Base-by-base conservation (phyloP, 2,888 invertebrate genomes). In the Teleiodes luculella region DNA sequence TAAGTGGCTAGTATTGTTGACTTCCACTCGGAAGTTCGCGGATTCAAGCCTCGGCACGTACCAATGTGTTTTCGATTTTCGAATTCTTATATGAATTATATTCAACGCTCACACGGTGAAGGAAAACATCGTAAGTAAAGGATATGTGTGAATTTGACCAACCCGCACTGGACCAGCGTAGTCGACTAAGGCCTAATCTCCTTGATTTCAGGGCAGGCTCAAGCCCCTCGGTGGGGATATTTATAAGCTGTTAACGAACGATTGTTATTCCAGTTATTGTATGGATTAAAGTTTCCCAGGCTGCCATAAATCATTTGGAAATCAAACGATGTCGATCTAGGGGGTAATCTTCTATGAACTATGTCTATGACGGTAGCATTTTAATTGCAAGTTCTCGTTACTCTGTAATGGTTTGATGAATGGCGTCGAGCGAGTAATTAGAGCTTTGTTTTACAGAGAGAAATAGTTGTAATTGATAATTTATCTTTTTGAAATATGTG, bases 221-320 rank as follows among this genome's bases (percentile, higher is more conserved):
- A n/a, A n/a, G n/a, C n/a, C n/a, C n/a, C n/a, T n/a, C n/a, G n/a
- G n/a, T n/a, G n/a, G n/a, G n/a, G n/a, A n/a, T n/a, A n/a, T n/a
- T n/a, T n/a, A n/a, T n/a, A n/a, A n/a, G 16, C 37, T 1, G 14
- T 37, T 37, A 8, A 18, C 7, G 79, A 79, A 80, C 79, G 78
- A 78, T 81, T 78, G 83, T 84, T 83, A 84, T 82, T 77, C 76
- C 69, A 65, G 76, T 73, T 63, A 72, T 78, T 77, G 76, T 78
- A 77, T 59, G 67, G 67, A 65, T 65, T 70, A 70, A 72, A 72
- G 75, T 76, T 76, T 74, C 67, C 73, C 70, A 67, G 63, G 67
- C 58, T 33, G 66, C 61, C 71, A 81, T 84, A 82, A 83, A 83
- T 86, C 83, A 81, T 78, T 64, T 58, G 67, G 72, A 78, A 83